Evolutionary conservation across 2,113 vertebrate genomes (phyloP), one percentile per base, ranked within the genome.

Genomic region (Eleginops maclovinus): DNA sequence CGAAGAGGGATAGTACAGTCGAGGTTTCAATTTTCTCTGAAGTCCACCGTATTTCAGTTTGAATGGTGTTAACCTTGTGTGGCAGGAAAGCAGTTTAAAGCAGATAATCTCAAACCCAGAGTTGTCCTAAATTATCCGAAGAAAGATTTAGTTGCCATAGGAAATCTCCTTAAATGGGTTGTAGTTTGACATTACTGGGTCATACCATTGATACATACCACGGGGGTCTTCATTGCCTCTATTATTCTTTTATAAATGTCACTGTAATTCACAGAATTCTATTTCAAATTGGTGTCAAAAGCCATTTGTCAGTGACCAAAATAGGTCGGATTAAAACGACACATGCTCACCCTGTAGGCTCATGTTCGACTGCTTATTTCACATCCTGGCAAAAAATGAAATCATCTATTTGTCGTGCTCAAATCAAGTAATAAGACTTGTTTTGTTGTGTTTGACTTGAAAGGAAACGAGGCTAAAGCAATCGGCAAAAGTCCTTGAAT

Each of bases 171-270:
- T 59, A 43, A 72, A 53, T n/a, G 28, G 43, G 26, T 31, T 58
- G 22, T 58, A 31, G 17, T 31, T 82, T 66, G 88, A 91, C 87
- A 87, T 90, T 91, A 89, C 72, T 90, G 85, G 88, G 88, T 89
- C 85, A 85, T 58, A 73, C 85, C 89, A 91, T 87, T 83, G 86
- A 86, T 89, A 90, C 17, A 75, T 74, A 83, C 79, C 69, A 60
- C 64, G 70, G 58, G 84, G 77, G 85, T 58, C 26, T 75, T 74
- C 8, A 9, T 77, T 77, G 51, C 51, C 47, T 83, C 53, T 72
- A 62, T 79, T 64, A 54, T 86, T 54, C 58, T 68, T 55, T 84
- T 84, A 36, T 67, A 77, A 89, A 85, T 76, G 79, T 77, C 73
- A 77, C 36, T 72, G n/a, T 77, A 71, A 71, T 74, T 82, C 51